Conservation (phyloP, 2,888 invertebrate species). For the Pachliopta kotzebuea region DNA sequence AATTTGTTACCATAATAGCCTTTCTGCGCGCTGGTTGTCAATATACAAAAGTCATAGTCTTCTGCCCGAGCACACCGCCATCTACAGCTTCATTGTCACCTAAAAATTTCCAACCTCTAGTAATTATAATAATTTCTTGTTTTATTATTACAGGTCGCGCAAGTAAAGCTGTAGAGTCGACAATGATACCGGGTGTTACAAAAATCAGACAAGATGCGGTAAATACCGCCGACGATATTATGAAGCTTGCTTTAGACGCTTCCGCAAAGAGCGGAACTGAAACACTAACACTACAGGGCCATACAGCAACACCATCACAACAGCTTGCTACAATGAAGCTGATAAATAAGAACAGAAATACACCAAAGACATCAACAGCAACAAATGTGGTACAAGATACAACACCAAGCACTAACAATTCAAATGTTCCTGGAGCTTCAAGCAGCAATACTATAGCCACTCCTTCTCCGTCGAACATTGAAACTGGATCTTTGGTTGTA, state of each 20-base stretch:
- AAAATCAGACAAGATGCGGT: constrained; percentile 29
- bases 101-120: too few species aligned
- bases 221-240: constrained; percentile 51
- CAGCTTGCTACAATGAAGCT: constrained; percentile 35
- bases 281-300: constrained; percentile 9
- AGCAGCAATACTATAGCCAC: constrained; percentile 37
- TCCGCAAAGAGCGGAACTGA: constrained; percentile 30
- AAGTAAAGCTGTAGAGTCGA: constrained; percentile 46
- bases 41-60: too few species aligned
- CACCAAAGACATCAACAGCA: constrained; percentile 24
- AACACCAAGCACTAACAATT: constrained; percentile 35
- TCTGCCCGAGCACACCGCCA: too few species aligned
- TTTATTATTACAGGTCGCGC: constrained; percentile 45
- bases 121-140: background rate
- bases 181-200: constrained; percentile 34
- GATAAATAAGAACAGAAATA: constrained; percentile 29
- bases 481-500: constrained; percentile 66
- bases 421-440: constrained; percentile 33
- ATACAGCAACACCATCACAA: constrained; percentile 12
- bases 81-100: too few species aligned
- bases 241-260: constrained; percentile 41
- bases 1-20: too few species aligned
- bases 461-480: constrained; percentile 59
- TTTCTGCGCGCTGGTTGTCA: too few species aligned
- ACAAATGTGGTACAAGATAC: constrained; percentile 34